Percentiles rank a stretch among this genome's conserved stretches.
phyloP scores from a whole-genome alignment of 2,113 vertebrate species.

The Centropristis striata region DNA sequence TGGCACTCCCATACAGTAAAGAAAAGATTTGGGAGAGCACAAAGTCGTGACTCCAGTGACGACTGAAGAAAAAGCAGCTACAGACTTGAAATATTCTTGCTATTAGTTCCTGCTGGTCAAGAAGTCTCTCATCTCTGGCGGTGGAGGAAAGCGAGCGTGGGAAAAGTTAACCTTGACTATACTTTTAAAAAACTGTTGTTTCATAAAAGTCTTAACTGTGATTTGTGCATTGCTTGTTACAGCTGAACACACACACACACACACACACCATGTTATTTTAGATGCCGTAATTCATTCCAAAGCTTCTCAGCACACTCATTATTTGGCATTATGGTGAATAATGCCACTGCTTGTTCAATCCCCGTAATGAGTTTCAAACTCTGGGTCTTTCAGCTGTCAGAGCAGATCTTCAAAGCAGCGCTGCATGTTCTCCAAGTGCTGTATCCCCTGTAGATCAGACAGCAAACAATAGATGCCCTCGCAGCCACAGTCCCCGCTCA shows the following conservation, averaged over 20 bases:
- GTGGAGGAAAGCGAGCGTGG: neutral
- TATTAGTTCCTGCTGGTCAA: constrained; percentile 26
- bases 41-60: constrained; percentile 15
- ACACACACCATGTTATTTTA: neutral
- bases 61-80: constrained; percentile 19
- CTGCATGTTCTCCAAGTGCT: constrained; percentile 32
- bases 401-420: constrained; percentile 58
- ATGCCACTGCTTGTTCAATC: constrained; percentile 27
- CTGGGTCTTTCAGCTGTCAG: constrained; percentile 38
- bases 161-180: neutral
- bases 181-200: constrained; percentile 29
- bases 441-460: constrained; percentile 22
- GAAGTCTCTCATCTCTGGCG: neutral
- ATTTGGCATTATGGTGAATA: constrained; percentile 51
- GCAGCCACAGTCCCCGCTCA: constrained; percentile 48
- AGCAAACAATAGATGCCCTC: constrained; percentile 54
- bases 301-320: constrained; percentile 8
- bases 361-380: constrained; percentile 42
- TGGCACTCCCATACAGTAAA: constrained; percentile 30
- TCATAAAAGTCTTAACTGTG: constrained; percentile 4
- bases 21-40: constrained; percentile 15
- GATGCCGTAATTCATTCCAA: constrained; percentile 1
- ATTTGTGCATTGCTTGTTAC: neutral
- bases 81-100: constrained; percentile 6
- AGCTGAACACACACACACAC: neutral